Evolutionary conservation across 2,888 invertebrate species (phyloP), one percentile per base, ranked within the genome.

Genomic region (Trichogramma evanescens): DNA sequence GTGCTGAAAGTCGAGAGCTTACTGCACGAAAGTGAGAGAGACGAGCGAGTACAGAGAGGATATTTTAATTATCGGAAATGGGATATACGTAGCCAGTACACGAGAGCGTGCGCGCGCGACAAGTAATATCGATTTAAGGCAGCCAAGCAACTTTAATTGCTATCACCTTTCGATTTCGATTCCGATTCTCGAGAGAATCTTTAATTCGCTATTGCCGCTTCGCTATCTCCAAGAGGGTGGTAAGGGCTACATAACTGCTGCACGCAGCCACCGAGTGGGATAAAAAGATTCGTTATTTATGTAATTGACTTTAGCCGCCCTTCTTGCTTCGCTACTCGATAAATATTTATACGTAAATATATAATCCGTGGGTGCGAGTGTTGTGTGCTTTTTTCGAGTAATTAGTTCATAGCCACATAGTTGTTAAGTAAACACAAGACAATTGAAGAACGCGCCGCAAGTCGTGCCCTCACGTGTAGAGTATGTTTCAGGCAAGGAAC

Each of bases 401-500:
- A 26, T 26, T 26, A 26, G 26, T 26, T 26, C 26, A 26, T 26
- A 26, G 26, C 26, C 26, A 45, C 8, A 38, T 61, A 61, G 48
- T 50, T 44, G n/a, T 56, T 26, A 58, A 62, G 58, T 8, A 46
- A 53, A 52, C 41, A 54, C 56, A 59, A 62, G 60, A 26, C 57
- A 62, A 6, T 61, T 57, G 26, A 39, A 64, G 64, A 64, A 64
- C 62, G 60, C 64, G 62, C 62, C 77, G 72, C 77, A 77, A 77
- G 75, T 77, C 70, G 77, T 77, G 76, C 75, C 26, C 77, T 77
- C 72, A 78, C 77, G 74, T 72, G 74, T 76, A 78, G 77, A 78
- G 76, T 78, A 78, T 77, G 77, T 78, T 80, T 80, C 87, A 84
- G 91, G 90, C 77, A 91, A 91, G 85, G 93, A 93, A 78, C 88